Conservation (phyloP, 2,888 invertebrate genomes). For the Thymelicus sylvestris region DNA sequence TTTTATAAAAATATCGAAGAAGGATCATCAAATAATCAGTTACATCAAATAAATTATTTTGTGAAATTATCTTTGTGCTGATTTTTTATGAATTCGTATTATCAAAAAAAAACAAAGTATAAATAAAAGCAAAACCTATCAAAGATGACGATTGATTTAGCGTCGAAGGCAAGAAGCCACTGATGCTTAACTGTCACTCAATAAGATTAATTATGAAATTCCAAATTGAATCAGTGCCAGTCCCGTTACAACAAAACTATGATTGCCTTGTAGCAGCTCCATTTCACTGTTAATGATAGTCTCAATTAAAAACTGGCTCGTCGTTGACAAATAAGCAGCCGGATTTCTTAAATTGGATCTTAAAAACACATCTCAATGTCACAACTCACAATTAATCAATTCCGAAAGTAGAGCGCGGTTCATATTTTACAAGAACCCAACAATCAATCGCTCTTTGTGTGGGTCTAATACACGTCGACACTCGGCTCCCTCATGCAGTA, state of each 20-base stretch:
- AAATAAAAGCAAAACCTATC: too few relatives aligned
- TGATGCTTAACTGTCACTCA: too few relatives aligned
- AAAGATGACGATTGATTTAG: too few relatives aligned
- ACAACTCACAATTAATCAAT: conserved; percentile 80
- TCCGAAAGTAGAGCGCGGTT: conserved; percentile 69
- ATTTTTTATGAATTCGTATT: too few relatives aligned
- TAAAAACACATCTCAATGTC: conserved; percentile 58
- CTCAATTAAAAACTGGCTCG: conserved; percentile 67
- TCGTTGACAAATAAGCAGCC: conserved; percentile 65
- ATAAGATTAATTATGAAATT: background rate
- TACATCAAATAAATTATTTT: too few relatives aligned
- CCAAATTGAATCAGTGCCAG: conserved; percentile 1
- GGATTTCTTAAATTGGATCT: conserved; percentile 68
- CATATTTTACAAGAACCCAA: conserved; percentile 70
- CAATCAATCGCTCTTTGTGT: conserved; percentile 80
- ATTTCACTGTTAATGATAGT: conserved; percentile 56
- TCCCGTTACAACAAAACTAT: conserved; percentile 14
- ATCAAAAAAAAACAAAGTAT: too few relatives aligned
- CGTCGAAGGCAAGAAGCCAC: too few relatives aligned
- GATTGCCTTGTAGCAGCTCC: conserved; percentile 14
- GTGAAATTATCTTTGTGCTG: too few relatives aligned
- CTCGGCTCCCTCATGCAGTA: conserved; percentile 58
- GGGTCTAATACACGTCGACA: conserved; percentile 75
- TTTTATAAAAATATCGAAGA: too few relatives aligned
- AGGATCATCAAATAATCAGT: too few relatives aligned